Evolutionary conservation across 2,797 vertebrate genomes (phyloP), one percentile per base, ranked within the genome.

Genomic region (Myripristis jacobus): DNA sequence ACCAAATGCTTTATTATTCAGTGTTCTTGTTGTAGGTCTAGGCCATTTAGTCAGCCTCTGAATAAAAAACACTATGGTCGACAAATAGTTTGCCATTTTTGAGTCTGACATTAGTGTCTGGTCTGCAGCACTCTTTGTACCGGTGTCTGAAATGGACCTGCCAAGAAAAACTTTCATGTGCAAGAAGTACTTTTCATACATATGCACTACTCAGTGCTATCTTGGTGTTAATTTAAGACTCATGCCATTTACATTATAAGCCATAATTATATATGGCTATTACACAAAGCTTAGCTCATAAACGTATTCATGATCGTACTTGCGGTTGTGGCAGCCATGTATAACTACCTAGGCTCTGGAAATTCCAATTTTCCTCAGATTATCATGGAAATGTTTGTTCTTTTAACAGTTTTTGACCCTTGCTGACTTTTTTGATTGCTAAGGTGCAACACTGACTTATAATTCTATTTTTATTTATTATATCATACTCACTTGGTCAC

Each of bases 391-490:
- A n/a, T 70, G 34, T 66, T 69, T 25, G 54, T n/a, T 64, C 58
- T 61, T 27, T 36, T 54, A 61, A 75, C 47, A 66, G 22, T 83
- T 80, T 48, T 79, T 73, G 44, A 79, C 21, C 52, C 7, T 70
- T 29, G 29, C 10, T 74, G 63, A 67, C 47, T 52, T 69, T 69
- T 58, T 80, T 36, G 18, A 58, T 43, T 58, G 25, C 48, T 36
- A 67, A 46, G 21, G 52, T 64, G 31, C 46, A 80, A 64, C 57
- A 70, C 70, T 86, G 88, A 80, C 77, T 66, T 68, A 62, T 66
- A 54, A n/a, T n/a, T n/a, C n/a, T n/a, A n/a, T 47, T 85, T 82
- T 71, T 74, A 85, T 88, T 87, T 88, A 88, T 85, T 85, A 55
- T 70, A 56, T 65, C n/a, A n/a, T n/a, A n/a, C n/a, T n/a, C 10